phyloP scores from a whole-genome alignment of 2,888 invertebrate species.

The Hypolimnas misippus region DNA sequence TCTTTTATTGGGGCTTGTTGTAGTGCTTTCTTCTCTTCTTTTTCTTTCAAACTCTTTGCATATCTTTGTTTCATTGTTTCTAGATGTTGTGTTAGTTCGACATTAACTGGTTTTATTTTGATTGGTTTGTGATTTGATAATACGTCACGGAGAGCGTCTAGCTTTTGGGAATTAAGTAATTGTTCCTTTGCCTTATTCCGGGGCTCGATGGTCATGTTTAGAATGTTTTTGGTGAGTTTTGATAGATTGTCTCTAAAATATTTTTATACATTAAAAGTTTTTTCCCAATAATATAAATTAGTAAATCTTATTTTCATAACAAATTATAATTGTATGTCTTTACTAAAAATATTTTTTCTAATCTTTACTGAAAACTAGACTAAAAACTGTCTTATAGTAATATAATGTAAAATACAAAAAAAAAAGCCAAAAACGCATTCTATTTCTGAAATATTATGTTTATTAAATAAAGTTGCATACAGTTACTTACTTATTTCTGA shows the following conservation, averaged over 20 bases:
- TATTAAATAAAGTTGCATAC: too few relatives aligned
- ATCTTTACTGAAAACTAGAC: too few relatives aligned
- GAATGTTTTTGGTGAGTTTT: constrained; percentile 76
- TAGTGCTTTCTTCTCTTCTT: constrained; percentile 39
- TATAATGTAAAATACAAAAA: too few relatives aligned
- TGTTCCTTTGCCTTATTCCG: constrained; percentile 65
- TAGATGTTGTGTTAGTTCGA: constrained; percentile 71
- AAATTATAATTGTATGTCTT: too few relatives aligned
- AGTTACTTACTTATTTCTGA: constrained; percentile 46
- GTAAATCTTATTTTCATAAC: too few relatives aligned
- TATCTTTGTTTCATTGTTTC: constrained; percentile 65
- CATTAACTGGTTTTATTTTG: constrained; percentile 78
- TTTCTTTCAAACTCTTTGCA: constrained; percentile 64
- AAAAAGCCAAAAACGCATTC: too few relatives aligned
- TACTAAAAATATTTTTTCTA: too few relatives aligned
- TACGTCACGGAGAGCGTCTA: constrained; percentile 77
- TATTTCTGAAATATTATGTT: too few relatives aligned
- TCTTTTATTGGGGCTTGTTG: constrained; percentile 22
- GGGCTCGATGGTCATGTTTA: constrained; percentile 80
- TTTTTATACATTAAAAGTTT: not conserved
- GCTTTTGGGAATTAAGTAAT: constrained; percentile 75
- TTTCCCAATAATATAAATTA: not conserved
- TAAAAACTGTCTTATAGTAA: too few relatives aligned
- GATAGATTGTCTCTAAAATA: constrained; percentile 71
- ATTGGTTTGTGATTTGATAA: constrained; percentile 77